Percentiles rank a stretch among this genome's conserved stretches.
Evolutionary conservation across 2,797 vertebrate genomes (phyloP).

Genomic region (Acanthornis magna): DNA sequence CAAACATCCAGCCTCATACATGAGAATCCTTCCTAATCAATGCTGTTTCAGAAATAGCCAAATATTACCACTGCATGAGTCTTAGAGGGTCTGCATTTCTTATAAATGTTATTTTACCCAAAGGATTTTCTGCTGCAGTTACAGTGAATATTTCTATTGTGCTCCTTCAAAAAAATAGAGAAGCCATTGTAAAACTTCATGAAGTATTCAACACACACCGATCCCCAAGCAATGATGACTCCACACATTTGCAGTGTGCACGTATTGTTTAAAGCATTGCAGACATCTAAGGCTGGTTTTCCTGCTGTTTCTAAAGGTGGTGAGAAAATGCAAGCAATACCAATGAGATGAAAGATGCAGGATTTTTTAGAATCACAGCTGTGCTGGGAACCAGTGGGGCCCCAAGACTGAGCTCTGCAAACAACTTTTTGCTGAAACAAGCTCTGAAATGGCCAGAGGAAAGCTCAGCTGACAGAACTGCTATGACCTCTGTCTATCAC

Average conservation of each 20-base stretch:
- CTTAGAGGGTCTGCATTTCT: not conserved
- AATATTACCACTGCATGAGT: not conserved
- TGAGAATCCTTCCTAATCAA: not conserved
- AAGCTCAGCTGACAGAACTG: not conserved
- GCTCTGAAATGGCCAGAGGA: not conserved
- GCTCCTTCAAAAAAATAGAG: constrained; percentile 11
- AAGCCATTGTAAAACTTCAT: constrained; percentile 7
- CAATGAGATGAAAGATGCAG: not conserved
- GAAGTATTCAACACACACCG: constrained; percentile 11
- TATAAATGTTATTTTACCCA: not conserved
- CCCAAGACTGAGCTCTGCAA: not conserved
- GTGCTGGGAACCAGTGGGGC: not conserved
- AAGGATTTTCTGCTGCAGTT: constrained; percentile 3
- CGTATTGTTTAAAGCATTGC: constrained; percentile 24
- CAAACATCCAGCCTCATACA: not conserved
- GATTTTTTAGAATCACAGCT: not conserved
- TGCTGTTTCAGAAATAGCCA: not conserved
- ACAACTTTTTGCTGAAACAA: not conserved
- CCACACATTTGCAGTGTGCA: not conserved
- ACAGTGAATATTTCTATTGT: not conserved
- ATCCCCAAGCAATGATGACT: not conserved
- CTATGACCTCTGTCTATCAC: not conserved
- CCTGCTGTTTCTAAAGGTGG: not conserved
- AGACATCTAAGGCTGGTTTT: not conserved
- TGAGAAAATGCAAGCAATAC: not conserved